These are phyloP conservation scores for Melieria crassipennis DNA, from an alignment of 2,888 invertebrate species.

Conservation along the genomic window DNA sequence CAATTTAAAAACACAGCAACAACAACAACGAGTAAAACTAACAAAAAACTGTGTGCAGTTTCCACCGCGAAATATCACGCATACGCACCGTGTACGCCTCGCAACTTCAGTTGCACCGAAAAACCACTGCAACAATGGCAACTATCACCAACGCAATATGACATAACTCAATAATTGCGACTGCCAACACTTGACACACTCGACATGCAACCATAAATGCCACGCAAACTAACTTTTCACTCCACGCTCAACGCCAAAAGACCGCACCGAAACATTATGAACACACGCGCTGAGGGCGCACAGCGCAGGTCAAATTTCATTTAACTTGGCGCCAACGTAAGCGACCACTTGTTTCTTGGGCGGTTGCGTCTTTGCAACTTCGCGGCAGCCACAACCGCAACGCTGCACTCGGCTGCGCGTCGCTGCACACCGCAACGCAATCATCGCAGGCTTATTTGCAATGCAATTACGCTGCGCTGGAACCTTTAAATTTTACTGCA, in stretches of 20 bases:
- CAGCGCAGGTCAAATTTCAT: slow-evolving; percentile 24
- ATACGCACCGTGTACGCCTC: too few species aligned
- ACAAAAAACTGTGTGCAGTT: too few species aligned
- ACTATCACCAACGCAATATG: not conserved
- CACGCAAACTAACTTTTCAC: slow-evolving; percentile 30
- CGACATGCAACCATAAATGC: slow-evolving; percentile 23
- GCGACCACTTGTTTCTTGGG: too few species aligned
- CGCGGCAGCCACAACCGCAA: too few species aligned
- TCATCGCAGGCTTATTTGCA: slow-evolving; percentile 19
- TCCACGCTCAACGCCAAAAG: not conserved
- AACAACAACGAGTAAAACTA: too few species aligned
- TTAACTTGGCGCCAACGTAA: slow-evolving; percentile 6
- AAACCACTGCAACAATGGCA: too few species aligned
- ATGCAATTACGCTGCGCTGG: slow-evolving; percentile 25
- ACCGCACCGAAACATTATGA: not conserved
- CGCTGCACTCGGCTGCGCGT: not conserved
- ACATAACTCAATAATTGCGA: slow-evolving; percentile 22
- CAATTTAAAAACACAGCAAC: too few species aligned
- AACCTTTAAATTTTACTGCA: slow-evolving; percentile 23
- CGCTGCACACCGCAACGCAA: slow-evolving; percentile 2
- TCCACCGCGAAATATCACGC: too few species aligned
- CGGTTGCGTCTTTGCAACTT: too few species aligned
- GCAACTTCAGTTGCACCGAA: too few species aligned
- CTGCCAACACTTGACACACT: slow-evolving; percentile 19
- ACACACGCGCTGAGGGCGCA: slow-evolving; percentile 9